Evolutionary conservation across 92 coral and sea anemone genomes (phyloP).

Genomic region (Phenganax marumi): DNA sequence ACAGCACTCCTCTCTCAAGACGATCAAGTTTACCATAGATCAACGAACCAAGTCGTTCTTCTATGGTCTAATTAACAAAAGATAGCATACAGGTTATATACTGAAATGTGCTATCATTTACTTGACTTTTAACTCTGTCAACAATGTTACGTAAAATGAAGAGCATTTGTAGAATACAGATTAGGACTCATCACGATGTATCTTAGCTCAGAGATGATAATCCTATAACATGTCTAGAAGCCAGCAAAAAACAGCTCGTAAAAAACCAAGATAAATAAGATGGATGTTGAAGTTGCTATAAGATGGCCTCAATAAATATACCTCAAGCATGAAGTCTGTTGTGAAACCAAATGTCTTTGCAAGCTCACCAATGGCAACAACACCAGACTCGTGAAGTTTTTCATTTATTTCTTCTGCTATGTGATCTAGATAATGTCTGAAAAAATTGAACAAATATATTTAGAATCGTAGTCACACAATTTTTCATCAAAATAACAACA

Average conservation of each 20-base stretch:
- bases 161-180: too few species aligned
- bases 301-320: conserved; percentile 11
- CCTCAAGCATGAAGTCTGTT: conserved; percentile 88
- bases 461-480: not conserved
- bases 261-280: not conserved
- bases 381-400: conserved; percentile 93
- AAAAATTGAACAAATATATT: not conserved
- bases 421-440: conserved; percentile 82
- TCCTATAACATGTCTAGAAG: too few species aligned
- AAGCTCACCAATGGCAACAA: conserved; percentile 78
- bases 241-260: not conserved
- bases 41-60: conserved; percentile 70
- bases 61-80: conserved; percentile 62
- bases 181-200: too few species aligned
- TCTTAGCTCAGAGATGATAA: too few species aligned
- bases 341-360: conserved; percentile 84
- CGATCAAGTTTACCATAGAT: conserved; percentile 93
- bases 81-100: not conserved
- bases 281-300: not conserved
- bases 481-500: not conserved
- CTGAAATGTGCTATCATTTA: not conserved
- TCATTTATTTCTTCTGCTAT: conserved; percentile 95
- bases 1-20: conserved; percentile 90
- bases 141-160: too few species aligned
- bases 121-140: too few species aligned